Percentiles rank a stretch among this genome's conserved stretches.
Conservation (phyloP, 2,797 vertebrate genomes). For the Lacerta agilis region DNA sequence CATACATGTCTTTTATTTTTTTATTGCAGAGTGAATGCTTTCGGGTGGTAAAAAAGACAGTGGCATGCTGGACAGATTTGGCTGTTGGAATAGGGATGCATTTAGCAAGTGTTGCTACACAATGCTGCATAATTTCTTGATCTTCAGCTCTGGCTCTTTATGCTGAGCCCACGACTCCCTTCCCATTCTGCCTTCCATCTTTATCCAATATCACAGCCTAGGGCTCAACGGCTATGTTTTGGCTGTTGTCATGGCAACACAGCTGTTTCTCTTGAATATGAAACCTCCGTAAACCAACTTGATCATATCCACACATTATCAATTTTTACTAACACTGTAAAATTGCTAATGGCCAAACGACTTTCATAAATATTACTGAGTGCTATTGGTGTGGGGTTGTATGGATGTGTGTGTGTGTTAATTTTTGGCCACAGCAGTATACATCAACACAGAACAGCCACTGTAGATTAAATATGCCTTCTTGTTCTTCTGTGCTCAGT, state of each 20-base stretch:
- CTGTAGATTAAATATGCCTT: neutral
- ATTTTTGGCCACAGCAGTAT: neutral
- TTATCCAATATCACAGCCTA: neutral
- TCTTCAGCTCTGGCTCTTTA: neutral
- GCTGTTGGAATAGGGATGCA: neutral
- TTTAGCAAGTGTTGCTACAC: neutral
- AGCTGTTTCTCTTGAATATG: slow-evolving; percentile 6
- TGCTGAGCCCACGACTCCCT: neutral
- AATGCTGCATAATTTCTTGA: neutral
- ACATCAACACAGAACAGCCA: neutral
- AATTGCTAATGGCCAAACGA: slow-evolving; percentile 28
- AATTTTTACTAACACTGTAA: slow-evolving; percentile 36
- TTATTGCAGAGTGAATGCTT: neutral
- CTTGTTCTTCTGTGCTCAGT: neutral
- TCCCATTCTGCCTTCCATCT: neutral
- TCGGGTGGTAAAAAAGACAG: neutral
- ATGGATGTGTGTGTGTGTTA: too few species aligned
- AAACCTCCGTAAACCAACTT: slow-evolving; percentile 6
- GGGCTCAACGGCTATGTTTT: neutral
- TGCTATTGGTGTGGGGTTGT: neutral
- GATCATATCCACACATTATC: slow-evolving; percentile 29
- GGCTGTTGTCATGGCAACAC: slow-evolving; percentile 14
- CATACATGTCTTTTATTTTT: neutral
- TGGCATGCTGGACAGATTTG: neutral
- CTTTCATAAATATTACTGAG: slow-evolving; percentile 25